These are phyloP conservation scores for Drosophila peninsularis DNA, from an alignment of 2,888 invertebrate genomes.

Conservation along the genomic window DNA sequence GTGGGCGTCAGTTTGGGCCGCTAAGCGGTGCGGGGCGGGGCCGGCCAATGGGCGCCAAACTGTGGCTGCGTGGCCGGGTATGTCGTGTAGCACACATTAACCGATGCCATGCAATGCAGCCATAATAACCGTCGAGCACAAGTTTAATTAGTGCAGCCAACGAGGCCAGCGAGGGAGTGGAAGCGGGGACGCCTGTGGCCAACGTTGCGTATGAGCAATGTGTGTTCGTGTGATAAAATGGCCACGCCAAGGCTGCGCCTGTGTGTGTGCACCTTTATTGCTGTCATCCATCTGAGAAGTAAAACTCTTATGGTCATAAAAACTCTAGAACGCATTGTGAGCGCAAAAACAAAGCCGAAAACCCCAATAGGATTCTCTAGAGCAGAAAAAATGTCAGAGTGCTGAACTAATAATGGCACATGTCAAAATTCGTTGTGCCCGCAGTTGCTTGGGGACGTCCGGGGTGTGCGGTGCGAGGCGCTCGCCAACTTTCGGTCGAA, in stretches of 20 bases:
- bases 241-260: constrained; percentile 60
- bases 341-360: constrained; percentile 60
- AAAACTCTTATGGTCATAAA: constrained; percentile 79
- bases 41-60: constrained; percentile 5
- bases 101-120: constrained; percentile 80
- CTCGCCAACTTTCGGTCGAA: constrained; percentile 59
- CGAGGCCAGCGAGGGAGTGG: constrained; percentile 67
- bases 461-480: constrained; percentile 21
- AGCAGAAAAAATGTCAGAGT: constrained; percentile 71
- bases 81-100: constrained; percentile 76
- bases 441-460: constrained; percentile 24
- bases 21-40: neutral
- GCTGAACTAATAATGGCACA: constrained; percentile 83
- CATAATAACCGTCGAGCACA: constrained; percentile 74
- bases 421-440: constrained; percentile 81
- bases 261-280: constrained; percentile 63
- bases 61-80: constrained; percentile 17
- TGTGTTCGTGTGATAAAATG: constrained; percentile 76
- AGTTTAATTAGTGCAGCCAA: constrained; percentile 77
- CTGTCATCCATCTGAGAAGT: constrained; percentile 76
- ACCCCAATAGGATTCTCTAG: constrained; percentile 41
- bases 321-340: constrained; percentile 68
- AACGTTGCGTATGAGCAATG: constrained; percentile 78
- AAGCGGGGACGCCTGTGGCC: constrained; percentile 60
- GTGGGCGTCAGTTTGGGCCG: constrained; percentile 37